These are phyloP conservation scores for Betta splendens DNA, from an alignment of 2,797 vertebrate genomes.

Conservation along the genomic window DNA sequence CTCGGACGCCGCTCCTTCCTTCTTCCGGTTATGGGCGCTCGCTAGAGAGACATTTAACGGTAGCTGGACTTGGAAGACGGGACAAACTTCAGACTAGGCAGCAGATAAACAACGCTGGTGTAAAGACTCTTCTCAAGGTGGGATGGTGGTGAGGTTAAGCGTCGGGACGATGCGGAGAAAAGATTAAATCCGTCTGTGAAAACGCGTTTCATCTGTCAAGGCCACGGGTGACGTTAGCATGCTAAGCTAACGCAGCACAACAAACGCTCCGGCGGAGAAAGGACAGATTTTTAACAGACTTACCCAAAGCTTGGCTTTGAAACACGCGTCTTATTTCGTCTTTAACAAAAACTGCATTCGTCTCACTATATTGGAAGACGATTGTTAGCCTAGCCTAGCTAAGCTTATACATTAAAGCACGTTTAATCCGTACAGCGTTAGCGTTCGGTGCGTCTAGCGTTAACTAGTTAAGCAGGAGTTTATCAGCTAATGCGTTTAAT, in stretches of 20 bases:
- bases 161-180: rapidly evolving
- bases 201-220: conserved; percentile 45
- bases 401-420: too few relatives aligned
- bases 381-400: too few relatives aligned
- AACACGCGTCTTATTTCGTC: too few relatives aligned
- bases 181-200: rapidly evolving
- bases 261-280: neutral
- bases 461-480: too few relatives aligned
- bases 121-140: conserved; percentile 38
- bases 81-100: neutral
- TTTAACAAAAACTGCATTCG: too few relatives aligned
- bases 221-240: conserved; percentile 59
- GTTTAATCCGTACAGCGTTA: too few relatives aligned
- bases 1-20: conserved; percentile 42
- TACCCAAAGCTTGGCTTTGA: too few relatives aligned
- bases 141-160: rapidly evolving
- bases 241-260: conserved; percentile 45
- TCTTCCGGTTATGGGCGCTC: conserved; percentile 68
- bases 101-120: rapidly evolving
- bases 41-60: conserved; percentile 45
- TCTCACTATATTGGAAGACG: too few relatives aligned
- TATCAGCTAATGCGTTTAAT: too few relatives aligned
- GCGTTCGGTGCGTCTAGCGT: too few relatives aligned
- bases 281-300: rapidly evolving
- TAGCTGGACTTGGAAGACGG: conserved; percentile 11